phyloP scores from a whole-genome alignment of 2,888 invertebrate genomes.

The Leptinotarsa tumamoca region DNA sequence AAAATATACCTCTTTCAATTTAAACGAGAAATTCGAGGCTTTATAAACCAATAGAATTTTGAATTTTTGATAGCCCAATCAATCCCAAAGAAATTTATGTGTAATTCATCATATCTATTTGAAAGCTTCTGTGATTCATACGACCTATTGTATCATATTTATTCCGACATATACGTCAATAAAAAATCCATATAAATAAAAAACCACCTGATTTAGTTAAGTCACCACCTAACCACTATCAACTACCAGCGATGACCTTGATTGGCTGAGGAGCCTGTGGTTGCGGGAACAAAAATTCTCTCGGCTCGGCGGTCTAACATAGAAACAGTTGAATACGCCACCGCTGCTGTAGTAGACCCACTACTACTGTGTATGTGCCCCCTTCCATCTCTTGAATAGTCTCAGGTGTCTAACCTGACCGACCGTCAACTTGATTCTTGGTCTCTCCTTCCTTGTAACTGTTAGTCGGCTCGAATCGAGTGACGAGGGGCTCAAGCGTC shows the following conservation, averaged over 20 bases:
- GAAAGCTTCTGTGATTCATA: background rate
- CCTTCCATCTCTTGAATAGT: slow-evolving; percentile 47
- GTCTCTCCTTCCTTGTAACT: slow-evolving; percentile 40
- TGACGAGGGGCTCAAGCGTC: slow-evolving; percentile 34
- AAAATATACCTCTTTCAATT: no score
- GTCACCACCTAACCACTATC: slow-evolving; percentile 22
- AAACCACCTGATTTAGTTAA: slow-evolving; percentile 9
- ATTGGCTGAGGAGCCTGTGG: slow-evolving; percentile 28
- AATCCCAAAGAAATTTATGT: no score
- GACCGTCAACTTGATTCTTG: slow-evolving; percentile 47
- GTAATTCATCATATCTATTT: background rate
- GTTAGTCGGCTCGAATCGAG: slow-evolving; percentile 28
- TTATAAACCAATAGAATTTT: no score
- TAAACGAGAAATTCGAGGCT: no score
- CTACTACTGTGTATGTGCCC: slow-evolving; percentile 58
- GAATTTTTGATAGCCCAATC: no score
- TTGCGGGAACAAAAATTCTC: slow-evolving; percentile 18
- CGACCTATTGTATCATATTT: background rate
- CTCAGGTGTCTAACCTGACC: slow-evolving; percentile 51
- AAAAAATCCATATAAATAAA: background rate
- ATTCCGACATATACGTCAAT: background rate
- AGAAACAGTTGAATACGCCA: slow-evolving; percentile 64
- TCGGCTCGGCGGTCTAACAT: slow-evolving; percentile 54
- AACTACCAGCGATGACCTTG: slow-evolving; percentile 29
- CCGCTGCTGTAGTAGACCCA: slow-evolving; percentile 63